A percentile compares a stretch with the other conserved stretches of the same genome.
These are phyloP conservation scores for Tetrapedia diversipes DNA, from an alignment of 2,888 invertebrate genomes.

Conservation along the genomic window DNA sequence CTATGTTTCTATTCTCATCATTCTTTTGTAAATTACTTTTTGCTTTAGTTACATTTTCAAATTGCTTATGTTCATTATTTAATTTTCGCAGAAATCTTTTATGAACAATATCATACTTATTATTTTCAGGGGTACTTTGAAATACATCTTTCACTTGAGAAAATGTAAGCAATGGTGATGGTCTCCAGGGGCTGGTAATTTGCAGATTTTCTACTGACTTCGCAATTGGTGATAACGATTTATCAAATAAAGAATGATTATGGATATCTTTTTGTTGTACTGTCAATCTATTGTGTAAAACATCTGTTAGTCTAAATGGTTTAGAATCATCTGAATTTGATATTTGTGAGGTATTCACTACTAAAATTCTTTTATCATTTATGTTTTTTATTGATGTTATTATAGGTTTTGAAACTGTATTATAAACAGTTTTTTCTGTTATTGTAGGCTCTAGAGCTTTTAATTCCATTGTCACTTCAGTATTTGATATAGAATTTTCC, in stretches of 20 bases:
- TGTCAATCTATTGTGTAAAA: conserved; percentile 39
- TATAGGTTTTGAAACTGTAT: conserved; percentile 6
- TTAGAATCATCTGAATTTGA: conserved; percentile 28
- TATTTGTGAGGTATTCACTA: background rate
- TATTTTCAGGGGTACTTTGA: conserved; percentile 75
- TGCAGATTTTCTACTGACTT: conserved; percentile 65
- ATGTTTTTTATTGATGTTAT: conserved; percentile 32
- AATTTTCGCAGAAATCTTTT: background rate
- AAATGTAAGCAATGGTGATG: conserved; percentile 63
- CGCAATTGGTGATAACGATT: conserved; percentile 74
- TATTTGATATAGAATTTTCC: background rate
- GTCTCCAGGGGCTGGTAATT: conserved; percentile 73
- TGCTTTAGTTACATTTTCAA: background rate
- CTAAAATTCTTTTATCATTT: conserved; percentile 8
- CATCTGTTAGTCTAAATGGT: conserved; percentile 52
- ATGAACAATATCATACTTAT: conserved; percentile 7
- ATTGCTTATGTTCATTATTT: conserved; percentile 26
- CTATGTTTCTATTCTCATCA: conserved; percentile 27
- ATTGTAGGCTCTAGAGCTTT: conserved; percentile 10
- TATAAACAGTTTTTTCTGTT: background rate
- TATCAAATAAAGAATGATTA: conserved; percentile 65
- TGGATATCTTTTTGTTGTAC: conserved; percentile 50
- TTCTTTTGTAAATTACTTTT: conserved; percentile 20
- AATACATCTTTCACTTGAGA: conserved; percentile 69
- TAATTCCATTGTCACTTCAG: background rate